Base-by-base conservation (phyloP, 2,113 vertebrate genomes). In the Aplodontia rufa region DNA sequence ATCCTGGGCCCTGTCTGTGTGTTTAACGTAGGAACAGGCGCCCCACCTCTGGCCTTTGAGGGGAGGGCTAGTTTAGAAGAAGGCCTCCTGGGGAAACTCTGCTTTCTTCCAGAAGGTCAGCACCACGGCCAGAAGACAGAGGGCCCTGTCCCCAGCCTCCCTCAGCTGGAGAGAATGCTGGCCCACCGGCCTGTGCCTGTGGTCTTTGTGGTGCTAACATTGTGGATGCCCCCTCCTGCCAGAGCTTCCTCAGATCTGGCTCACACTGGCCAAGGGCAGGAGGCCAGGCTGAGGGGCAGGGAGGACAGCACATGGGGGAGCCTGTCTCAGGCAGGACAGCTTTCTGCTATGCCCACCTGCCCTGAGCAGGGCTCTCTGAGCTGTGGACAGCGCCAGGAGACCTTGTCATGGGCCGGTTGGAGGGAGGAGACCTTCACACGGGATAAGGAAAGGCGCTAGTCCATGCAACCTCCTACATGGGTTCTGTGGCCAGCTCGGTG, bases 31-130 rank as follows among this genome's bases (percentile, higher is more conserved):
- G 49, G 69, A 86, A 53, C 74, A 35, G 86, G 37, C 22, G 17
- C 32, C 75, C 64, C 49, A n/a, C 82, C 66, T 53, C 80, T 35
- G 47, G 9, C 79, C 84, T 7, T n/a, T 13, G 74, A 69, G 74
- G 69, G 30, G 3, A 3, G 35, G 71, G 92, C 80, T 96, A 26
- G 69, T 91, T 95, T 90, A 90, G 93, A 76, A 91, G 69, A 66
- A 74, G 79, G 45, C 0, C 0, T 13, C 5, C 30, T 28, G 62
- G 55, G 60, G 79, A 93, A 81, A 66, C 68, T 30, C 4, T 28
- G 37, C 53, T 49, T 87, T 62, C 74, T 40, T 51, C n/a, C 66
- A 26, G 87, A 82, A 69, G 55, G 78, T 60, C 86, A 89, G 69
- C 37, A 1, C 91, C 47, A 32, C 60, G 8, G 28, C 30, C 47